These are phyloP conservation scores for Epinephelus coioides DNA, from an alignment of 2,797 vertebrate species.

Conservation along the genomic window DNA sequence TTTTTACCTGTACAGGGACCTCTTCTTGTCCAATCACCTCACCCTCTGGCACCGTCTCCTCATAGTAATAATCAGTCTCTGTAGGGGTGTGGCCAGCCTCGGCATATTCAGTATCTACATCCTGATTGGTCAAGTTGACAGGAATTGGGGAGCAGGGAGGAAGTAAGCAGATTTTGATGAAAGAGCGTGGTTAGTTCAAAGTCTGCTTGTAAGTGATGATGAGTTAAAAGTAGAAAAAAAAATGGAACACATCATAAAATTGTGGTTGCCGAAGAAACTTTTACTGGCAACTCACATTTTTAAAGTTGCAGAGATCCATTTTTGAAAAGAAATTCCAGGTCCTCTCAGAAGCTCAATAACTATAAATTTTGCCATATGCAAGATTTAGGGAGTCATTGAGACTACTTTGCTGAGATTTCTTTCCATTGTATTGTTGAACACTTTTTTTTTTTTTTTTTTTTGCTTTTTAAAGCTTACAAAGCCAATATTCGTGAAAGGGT, in stretches of 20 bases:
- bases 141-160: constrained; percentile 80
- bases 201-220: constrained; percentile 72
- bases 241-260: constrained; percentile 74
- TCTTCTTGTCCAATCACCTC: constrained; percentile 85
- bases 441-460: constrained; percentile 39
- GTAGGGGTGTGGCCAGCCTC: constrained; percentile 88
- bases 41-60: constrained; percentile 85
- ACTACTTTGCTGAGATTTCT: constrained; percentile 73
- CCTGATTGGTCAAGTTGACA: constrained; percentile 86
- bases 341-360: constrained; percentile 65
- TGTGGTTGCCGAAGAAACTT: constrained; percentile 62
- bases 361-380: constrained; percentile 68
- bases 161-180: constrained; percentile 86
- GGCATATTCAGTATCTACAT: constrained; percentile 86
- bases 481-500: constrained; percentile 63
- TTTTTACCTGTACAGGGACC: constrained; percentile 82
- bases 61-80: constrained; percentile 89
- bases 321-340: constrained; percentile 76
- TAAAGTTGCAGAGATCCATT: constrained; percentile 64
- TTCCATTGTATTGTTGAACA: constrained; percentile 62
- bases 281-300: constrained; percentile 73
- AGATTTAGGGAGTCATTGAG: constrained; percentile 73
- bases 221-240: constrained; percentile 76
- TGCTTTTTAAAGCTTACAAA: constrained; percentile 64
- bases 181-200: constrained; percentile 84